Base-by-base conservation (phyloP, 2,113 vertebrate genomes). In the Barnardius zonarius region DNA sequence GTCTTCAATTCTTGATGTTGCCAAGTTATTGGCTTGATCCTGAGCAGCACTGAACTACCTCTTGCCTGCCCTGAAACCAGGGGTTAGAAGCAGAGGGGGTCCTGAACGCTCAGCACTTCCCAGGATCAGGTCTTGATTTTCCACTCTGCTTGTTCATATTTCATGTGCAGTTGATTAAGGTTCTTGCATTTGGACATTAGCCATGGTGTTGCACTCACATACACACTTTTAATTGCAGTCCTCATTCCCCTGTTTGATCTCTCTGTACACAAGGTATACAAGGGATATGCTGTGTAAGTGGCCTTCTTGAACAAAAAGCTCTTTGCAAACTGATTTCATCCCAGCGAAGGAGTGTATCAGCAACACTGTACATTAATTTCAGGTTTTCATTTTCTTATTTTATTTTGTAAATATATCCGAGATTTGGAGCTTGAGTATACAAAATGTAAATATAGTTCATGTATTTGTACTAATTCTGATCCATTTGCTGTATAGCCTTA, bases 401-500 rank as follows among this genome's bases (percentile, higher is more conserved):
- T 99, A 98, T 98, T 99, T 99, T 99, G 99, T 99, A 99, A 99
- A 99, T 99, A 99, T 98, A 98, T 98, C 98, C 70, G 98, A 99
- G 98, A 99, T 98, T 99, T 98, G 98, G 98, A 98, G 99, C 99
- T 99, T 98, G 98, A 99, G 99, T 99, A 98, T 98, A 98, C 99
- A 99, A 99, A 99, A 98, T 99, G 99, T 99, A 99, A 99, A 99
- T 99, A 99, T 97, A 98, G 99, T 99, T 99, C 98, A 98, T 98
- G 99, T 99, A 99, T 99, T 99, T 99, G 99, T 99, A 99, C 99
- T 99, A 99, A 99, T 98, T 99, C 98, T 98, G 99, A 99, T 98
- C 98, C 99, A 99, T 99, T 99, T 98, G 99, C 99, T 99, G 98
- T 99, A 99, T 99, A 99, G 99, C 98, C 98, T 92, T 99, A 99